These are phyloP conservation scores for Trissolcus japonicus DNA, from an alignment of 2,888 invertebrate species.

Conservation along the genomic window DNA sequence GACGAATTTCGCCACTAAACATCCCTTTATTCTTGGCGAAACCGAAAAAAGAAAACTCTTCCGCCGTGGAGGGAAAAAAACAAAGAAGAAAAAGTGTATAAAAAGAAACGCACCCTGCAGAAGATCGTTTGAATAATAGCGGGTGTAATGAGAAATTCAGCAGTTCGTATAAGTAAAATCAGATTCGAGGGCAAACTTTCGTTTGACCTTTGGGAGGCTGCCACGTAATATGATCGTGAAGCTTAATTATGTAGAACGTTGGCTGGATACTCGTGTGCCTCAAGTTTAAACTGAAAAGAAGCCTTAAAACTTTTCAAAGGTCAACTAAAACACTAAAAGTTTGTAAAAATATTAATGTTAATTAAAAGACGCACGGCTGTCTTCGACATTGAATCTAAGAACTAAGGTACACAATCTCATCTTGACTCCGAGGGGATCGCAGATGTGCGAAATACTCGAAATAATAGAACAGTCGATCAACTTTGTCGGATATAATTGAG, in stretches of 20 bases:
- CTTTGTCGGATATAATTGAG: slow-evolving; percentile 42
- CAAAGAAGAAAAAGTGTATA: neutral
- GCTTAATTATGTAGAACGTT: slow-evolving; percentile 49
- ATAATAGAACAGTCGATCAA: slow-evolving; percentile 48
- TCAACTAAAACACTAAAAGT: slow-evolving; percentile 40
- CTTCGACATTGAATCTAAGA: slow-evolving; percentile 19
- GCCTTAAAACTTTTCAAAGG: slow-evolving; percentile 42
- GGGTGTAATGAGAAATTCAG: slow-evolving; percentile 36
- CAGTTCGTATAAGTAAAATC: slow-evolving; percentile 45
- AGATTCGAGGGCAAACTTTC: slow-evolving; percentile 40
- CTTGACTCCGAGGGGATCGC: slow-evolving; percentile 5
- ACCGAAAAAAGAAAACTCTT: slow-evolving; percentile 5
- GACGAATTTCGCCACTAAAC: slow-evolving; percentile 22
- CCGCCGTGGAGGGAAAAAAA: neutral
- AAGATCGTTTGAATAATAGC: neutral
- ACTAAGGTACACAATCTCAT: slow-evolving; percentile 29
- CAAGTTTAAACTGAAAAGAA: slow-evolving; percentile 37
- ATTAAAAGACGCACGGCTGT: slow-evolving; percentile 44
- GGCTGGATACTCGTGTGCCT: slow-evolving; percentile 27
- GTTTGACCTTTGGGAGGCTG: slow-evolving; percentile 46
- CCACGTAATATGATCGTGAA: slow-evolving; percentile 41
- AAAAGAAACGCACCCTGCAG: slow-evolving; percentile 4
- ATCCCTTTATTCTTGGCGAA: slow-evolving; percentile 3
- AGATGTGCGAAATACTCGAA: slow-evolving; percentile 45
- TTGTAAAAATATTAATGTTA: slow-evolving; percentile 52